phyloP scores from a whole-genome alignment of 2,888 invertebrate species.

The Sphaeridia pumilis region DNA sequence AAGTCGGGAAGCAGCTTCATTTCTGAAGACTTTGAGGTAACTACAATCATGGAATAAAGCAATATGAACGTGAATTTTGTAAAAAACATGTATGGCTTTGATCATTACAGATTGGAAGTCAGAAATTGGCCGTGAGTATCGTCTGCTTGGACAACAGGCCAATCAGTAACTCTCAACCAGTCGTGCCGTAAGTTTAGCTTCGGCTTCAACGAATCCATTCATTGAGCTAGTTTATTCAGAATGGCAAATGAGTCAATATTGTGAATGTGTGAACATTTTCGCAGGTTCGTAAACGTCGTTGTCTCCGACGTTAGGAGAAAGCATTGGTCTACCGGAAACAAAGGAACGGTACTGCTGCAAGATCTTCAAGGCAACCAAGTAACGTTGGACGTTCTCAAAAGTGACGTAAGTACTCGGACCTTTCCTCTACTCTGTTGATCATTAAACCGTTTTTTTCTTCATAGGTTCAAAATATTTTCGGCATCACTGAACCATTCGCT shows the following conservation, averaged over 20 bases:
- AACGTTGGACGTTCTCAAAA: slow-evolving; percentile 46
- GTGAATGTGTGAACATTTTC: too few relatives aligned
- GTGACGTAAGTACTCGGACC: slow-evolving; percentile 37
- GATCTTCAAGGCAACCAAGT: slow-evolving; percentile 48
- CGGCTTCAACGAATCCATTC: too few relatives aligned
- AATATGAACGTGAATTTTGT: too few relatives aligned
- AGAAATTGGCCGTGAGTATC: slow-evolving; percentile 8
- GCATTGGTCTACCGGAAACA: slow-evolving; percentile 46
- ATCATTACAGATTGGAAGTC: slow-evolving; percentile 9
- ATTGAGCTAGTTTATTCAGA: too few relatives aligned
- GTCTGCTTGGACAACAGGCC: slow-evolving; percentile 9
- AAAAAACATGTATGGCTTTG: too few relatives aligned
- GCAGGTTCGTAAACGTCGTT: slow-evolving; percentile 59
- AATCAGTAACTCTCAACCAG: slow-evolving; percentile 6
- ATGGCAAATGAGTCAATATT: too few relatives aligned
- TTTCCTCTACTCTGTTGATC: too few relatives aligned
- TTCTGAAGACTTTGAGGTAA: slow-evolving; percentile 7
- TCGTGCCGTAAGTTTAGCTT: slow-evolving; percentile 6
- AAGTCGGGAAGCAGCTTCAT: slow-evolving; percentile 2
- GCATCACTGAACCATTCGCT: slow-evolving; percentile 52
- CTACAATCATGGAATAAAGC: background rate
- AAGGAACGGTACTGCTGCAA: slow-evolving; percentile 59
- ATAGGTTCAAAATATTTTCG: too few relatives aligned
- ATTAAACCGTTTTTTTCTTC: too few relatives aligned
- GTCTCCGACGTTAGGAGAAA: slow-evolving; percentile 46